A percentile compares a stretch with the other conserved stretches of the same genome.
These are phyloP conservation scores for Chinchilla lanigera DNA, from an alignment of 2,113 vertebrate genomes.

Conservation along the genomic window DNA sequence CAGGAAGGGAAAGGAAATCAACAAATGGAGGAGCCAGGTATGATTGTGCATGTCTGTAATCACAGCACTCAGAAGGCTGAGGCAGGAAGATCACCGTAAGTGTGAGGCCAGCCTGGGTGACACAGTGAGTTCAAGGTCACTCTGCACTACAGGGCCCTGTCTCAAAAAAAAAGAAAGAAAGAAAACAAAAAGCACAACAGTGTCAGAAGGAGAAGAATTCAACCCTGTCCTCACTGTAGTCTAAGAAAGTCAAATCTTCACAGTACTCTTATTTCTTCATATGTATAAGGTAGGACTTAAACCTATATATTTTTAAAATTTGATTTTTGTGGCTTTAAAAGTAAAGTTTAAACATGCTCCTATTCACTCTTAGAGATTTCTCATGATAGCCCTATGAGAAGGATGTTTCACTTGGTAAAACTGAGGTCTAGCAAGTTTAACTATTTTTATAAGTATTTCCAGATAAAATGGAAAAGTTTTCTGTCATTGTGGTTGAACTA, in stretches of 20 bases:
- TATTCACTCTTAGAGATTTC: background rate
- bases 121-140: too few species aligned
- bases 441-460: background rate
- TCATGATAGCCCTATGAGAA: background rate
- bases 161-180: background rate
- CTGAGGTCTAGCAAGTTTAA: background rate
- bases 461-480: background rate
- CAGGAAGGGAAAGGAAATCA: background rate
- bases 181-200: background rate
- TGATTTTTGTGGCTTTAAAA: background rate
- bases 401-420: background rate
- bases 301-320: background rate
- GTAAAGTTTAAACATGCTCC: background rate
- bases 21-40: background rate
- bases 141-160: background rate
- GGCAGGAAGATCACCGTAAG: too few species aligned
- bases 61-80: too few species aligned
- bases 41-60: too few species aligned
- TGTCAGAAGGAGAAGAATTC: background rate
- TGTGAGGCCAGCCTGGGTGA: too few species aligned
- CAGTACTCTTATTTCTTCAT: background rate
- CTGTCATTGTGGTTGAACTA: background rate
- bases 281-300: background rate
- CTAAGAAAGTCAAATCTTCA: background rate
- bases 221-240: background rate